Percentiles rank a stretch among this genome's conserved stretches.
These are phyloP conservation scores for Cryptus armator DNA, from an alignment of 2,888 invertebrate species.

Conservation along the genomic window DNA sequence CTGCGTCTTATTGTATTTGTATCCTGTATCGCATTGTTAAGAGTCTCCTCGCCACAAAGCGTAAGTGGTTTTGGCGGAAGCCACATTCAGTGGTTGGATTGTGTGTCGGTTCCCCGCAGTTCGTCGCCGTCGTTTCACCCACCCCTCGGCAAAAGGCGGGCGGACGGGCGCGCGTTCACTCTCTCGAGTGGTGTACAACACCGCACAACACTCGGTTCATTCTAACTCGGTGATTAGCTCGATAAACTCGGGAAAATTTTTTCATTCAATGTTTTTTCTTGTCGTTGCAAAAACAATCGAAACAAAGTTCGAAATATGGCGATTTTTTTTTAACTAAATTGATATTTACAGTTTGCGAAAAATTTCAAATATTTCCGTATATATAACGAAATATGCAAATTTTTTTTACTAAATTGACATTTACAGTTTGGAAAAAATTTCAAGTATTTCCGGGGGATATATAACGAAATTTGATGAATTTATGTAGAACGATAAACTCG, in stretches of 20 bases:
- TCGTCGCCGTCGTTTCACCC: slow-evolving; percentile 56
- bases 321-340: too few species aligned
- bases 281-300: not conserved
- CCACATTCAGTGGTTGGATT: slow-evolving; percentile 85
- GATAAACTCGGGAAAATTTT: not conserved
- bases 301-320: not conserved
- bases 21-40: slow-evolving; percentile 85
- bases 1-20: slow-evolving; percentile 85
- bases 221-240: slow-evolving; percentile 72
- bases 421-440: not conserved
- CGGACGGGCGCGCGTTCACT: slow-evolving; percentile 69
- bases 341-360: not conserved
- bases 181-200: slow-evolving; percentile 60
- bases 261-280: not conserved
- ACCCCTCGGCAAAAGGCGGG: slow-evolving; percentile 68
- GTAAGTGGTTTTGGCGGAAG: slow-evolving; percentile 85
- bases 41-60: slow-evolving; percentile 84
- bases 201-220: slow-evolving; percentile 74
- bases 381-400: not conserved
- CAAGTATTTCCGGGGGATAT: not conserved
- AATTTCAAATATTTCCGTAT: not conserved
- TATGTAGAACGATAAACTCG: not conserved
- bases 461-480: not conserved
- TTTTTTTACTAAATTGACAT: too few species aligned
- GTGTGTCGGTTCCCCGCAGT: slow-evolving; percentile 76